Evolutionary conservation across 2,888 invertebrate species (phyloP), one percentile per base, ranked within the genome.

Genomic region (Leptodirus hochenwartii): DNA sequence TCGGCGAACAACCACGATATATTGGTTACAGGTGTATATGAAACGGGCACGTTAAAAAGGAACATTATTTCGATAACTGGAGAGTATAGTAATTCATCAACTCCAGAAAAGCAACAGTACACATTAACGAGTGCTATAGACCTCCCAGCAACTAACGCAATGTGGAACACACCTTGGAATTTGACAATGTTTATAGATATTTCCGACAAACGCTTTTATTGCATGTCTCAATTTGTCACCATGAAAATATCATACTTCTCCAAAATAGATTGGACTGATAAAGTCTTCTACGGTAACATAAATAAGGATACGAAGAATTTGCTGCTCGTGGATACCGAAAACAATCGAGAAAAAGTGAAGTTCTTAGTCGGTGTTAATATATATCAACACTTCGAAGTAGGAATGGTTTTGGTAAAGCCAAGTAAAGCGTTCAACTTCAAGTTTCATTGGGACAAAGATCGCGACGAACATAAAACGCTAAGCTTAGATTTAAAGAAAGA

Each of bases 371-470:
- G 36, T 3, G 24, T 42, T n/a, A 43, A 41, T 17, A 37, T 43
- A 17, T 41, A 43, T 25, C 43, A 43, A 33, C 38, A 42, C 31
- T 40, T 42, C 25, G 42, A 42, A 26, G 13, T 41, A 5, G 33
- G 23, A 3, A 22, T 31, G 2, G 37, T 38, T 5, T 5, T 40
- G 6, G 9, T 31, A 5, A 24, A 35, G 23, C 40, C 41, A 1
- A 38, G 36, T 15, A 25, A 39, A 26, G 30, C 34, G 12, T 39
- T 42, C n/a, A 31, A 39, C 4, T 24, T 42, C 9, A 15, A 34
- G 11, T 37, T 43, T 12, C 41, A 36, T 29, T 43, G 43, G 43
- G 41, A 43, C 31, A 43, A 43, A 36, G 38, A 39, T 24, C 31
- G 31, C 5, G 39, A 43, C 33, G 29, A 29, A 10, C 31, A 30